Conservation (phyloP, 2,113 vertebrate species). For the Onychostoma macrolepis region DNA sequence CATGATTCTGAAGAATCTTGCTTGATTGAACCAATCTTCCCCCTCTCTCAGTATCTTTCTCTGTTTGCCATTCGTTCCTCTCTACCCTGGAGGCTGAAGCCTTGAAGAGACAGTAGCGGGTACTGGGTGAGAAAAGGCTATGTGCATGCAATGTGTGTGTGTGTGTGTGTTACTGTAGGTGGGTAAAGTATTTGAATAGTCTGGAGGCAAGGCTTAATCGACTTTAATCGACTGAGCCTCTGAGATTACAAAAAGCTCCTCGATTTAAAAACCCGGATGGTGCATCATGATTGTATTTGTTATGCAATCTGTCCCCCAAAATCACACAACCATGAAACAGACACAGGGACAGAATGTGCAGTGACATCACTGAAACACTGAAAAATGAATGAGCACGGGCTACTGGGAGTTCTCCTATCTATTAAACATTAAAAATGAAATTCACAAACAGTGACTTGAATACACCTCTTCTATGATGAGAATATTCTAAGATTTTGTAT, state of each 20-base stretch:
- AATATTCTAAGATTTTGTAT: not conserved
- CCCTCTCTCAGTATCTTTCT: not conserved
- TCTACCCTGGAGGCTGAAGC: not conserved
- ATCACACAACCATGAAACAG: not conserved
- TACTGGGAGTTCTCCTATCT: not conserved
- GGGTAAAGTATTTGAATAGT: not conserved
- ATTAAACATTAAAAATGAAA: not conserved
- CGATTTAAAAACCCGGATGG: not conserved
- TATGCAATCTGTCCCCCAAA: constrained; percentile 33
- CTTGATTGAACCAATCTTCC: not conserved
- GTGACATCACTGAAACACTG: constrained; percentile 1
- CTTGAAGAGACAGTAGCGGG: not conserved
- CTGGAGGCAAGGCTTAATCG: constrained; percentile 5
- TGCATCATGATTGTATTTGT: not conserved
- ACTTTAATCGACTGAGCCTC: constrained; percentile 15
- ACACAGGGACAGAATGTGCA: not conserved
- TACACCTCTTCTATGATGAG: not conserved
- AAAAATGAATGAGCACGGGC: not conserved
- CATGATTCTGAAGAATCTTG: not conserved
- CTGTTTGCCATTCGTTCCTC: not conserved
- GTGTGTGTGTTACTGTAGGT: not conserved
- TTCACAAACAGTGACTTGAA: not conserved
- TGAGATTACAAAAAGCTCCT: constrained; percentile 19
- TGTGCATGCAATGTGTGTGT: not conserved
- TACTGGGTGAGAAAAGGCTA: constrained; percentile 5